Base-by-base conservation (phyloP, 2,113 vertebrate genomes). In the Nematolebias whitei region DNA sequence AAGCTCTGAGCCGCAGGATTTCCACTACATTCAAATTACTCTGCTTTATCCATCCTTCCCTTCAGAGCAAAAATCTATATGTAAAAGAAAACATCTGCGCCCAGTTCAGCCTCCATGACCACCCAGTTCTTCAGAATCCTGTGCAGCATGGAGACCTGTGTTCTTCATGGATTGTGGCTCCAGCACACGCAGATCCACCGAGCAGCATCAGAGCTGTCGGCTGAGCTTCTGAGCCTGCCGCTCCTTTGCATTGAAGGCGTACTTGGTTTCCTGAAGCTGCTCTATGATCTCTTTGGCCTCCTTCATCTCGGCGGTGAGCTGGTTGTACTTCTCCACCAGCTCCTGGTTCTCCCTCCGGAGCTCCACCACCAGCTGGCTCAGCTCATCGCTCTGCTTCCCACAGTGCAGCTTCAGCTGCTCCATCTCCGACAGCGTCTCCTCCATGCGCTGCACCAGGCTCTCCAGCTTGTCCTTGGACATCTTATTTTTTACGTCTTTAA, bases 401-500 rank as follows among this genome's bases (percentile, higher is more conserved):
- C 94, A 95, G 85, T 94, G 94, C 45, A 88, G 77, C 87, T 96
- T 96, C 75, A 96, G 89, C 80, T 95, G 94, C 88, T 95, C 95
- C 76, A 95, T 94, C 84, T 95, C 95, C 0, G 89, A 87, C 15
- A 96, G 92, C 63, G 95, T 95, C 72, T 94, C 92, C 88, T 96
- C 95, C 94, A 95, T 95, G 80, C 92, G 94, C 85, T 93, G 94
- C 80, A 95, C 93, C 82, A 96, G 84, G 0, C 91, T 90, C 76
- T 96, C 95, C 80, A 96, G 88, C 69, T 95, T 95, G 55, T 96
- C 94, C 73, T 87, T 93, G 4, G 94, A 95, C 94, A 95, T 95
- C 55, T 72, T 52, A 71, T 61, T 58, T 18, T 15, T 1, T 15
- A 2, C 55, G 23, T n/a, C 1, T 15, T 63, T 8, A 15, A 43